phyloP scores from a whole-genome alignment of 2,888 invertebrate species.

The Danaus chrysippus region DNA sequence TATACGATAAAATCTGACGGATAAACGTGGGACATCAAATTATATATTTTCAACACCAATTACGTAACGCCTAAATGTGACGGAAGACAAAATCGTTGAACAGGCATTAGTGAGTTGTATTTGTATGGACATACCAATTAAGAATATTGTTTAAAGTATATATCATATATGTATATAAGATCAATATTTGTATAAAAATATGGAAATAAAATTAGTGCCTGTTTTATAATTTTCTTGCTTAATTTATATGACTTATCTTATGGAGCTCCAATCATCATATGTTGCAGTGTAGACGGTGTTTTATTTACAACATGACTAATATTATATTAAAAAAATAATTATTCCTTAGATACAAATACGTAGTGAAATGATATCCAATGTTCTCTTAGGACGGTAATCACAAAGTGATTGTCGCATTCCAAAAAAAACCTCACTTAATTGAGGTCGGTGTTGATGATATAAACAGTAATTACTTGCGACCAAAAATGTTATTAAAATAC shows the following conservation, averaged over 20 bases:
- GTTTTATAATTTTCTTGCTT: too few relatives aligned
- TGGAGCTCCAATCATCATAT: too few relatives aligned
- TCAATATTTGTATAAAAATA: too few relatives aligned
- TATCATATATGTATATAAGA: not conserved
- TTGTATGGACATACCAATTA: constrained; percentile 41
- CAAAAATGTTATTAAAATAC: constrained; percentile 75
- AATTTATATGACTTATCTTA: too few relatives aligned
- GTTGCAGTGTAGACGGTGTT: too few relatives aligned
- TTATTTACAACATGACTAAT: not conserved
- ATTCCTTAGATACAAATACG: constrained; percentile 10
- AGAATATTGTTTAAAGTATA: constrained; percentile 2
- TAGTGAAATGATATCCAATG: constrained; percentile 50
- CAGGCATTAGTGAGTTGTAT: constrained; percentile 38
- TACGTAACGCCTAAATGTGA: constrained; percentile 56
- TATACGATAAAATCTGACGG: constrained; percentile 64
- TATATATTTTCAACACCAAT: constrained; percentile 69
- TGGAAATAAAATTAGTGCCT: too few relatives aligned
- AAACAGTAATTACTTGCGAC: constrained; percentile 71
- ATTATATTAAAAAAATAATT: constrained; percentile 7
- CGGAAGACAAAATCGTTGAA: constrained; percentile 54
- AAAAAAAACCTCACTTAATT: constrained; percentile 73
- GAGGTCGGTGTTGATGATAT: constrained; percentile 72
- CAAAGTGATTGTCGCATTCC: constrained; percentile 72
- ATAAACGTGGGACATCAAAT: constrained; percentile 62
- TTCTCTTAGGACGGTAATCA: constrained; percentile 61